A percentile compares a stretch with the other conserved stretches of the same genome.
phyloP scores from a whole-genome alignment of 1,140 invertebrate genomes.

The Drosophila suzukii region DNA sequence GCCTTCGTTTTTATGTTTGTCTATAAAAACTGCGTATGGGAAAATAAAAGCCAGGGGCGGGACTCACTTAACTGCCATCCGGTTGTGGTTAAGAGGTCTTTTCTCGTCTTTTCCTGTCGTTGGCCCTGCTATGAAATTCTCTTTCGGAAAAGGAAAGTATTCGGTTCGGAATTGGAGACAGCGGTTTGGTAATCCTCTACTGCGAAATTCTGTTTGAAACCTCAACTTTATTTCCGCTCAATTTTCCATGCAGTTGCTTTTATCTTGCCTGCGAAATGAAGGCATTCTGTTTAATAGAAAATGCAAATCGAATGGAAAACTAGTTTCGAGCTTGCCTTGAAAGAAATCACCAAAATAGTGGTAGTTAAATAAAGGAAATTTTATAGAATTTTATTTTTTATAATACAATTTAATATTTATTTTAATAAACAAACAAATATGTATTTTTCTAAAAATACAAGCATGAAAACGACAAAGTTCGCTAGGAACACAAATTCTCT shows the following conservation, averaged over 20 bases:
- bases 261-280: slow-evolving; percentile 16
- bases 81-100: slow-evolving; percentile 39
- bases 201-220: slow-evolving; percentile 30
- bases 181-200: slow-evolving; percentile 19
- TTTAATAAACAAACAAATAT: no score
- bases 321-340: neutral
- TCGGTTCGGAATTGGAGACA: slow-evolving; percentile 6
- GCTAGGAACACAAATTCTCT: neutral
- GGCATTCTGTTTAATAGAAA: slow-evolving; percentile 15
- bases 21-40: slow-evolving; percentile 55
- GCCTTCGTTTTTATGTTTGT: slow-evolving; percentile 54
- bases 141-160: slow-evolving; percentile 11
- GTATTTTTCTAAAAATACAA: no score
- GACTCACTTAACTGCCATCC: slow-evolving; percentile 38
- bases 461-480: neutral
- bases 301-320: slow-evolving; percentile 26
- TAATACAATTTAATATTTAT: no score
- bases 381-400: no score
- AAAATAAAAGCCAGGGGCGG: slow-evolving; percentile 45
- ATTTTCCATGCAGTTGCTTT: slow-evolving; percentile 36
- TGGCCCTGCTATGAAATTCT: slow-evolving; percentile 21
- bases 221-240: slow-evolving; percentile 15
- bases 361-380: neutral
- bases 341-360: neutral
- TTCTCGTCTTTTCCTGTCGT: slow-evolving; percentile 3